Percentiles rank a stretch among this genome's conserved stretches.
Evolutionary conservation across 2,888 invertebrate genomes (phyloP).

Genomic region (Leucophenga maculata): DNA sequence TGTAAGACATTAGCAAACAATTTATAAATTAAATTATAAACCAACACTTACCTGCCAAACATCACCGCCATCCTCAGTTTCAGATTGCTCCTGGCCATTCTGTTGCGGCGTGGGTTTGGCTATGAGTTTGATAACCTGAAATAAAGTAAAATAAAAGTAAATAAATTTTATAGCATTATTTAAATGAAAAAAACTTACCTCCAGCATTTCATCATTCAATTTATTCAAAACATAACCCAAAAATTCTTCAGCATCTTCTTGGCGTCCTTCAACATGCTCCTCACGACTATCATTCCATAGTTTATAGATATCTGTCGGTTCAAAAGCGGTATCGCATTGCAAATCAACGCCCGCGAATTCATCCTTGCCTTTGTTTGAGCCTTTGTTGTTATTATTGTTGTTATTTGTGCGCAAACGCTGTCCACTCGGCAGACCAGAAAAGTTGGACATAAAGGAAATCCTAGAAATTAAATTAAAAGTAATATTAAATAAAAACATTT

Average conservation of each 20-base stretch:
- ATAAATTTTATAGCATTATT: background rate
- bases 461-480: constrained; percentile 55
- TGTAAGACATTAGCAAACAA: constrained; percentile 1
- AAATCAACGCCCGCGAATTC: constrained; percentile 75
- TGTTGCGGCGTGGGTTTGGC: constrained; percentile 74
- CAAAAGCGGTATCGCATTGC: constrained; percentile 86
- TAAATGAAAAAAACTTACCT: constrained; percentile 74
- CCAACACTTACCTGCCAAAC: constrained; percentile 70
- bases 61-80: constrained; percentile 70
- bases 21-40: background rate
- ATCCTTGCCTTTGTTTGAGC: constrained; percentile 66
- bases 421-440: constrained; percentile 78
- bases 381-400: constrained; percentile 71
- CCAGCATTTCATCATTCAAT: constrained; percentile 96
- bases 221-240: constrained; percentile 93
- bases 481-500: background rate
- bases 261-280: constrained; percentile 85
- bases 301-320: constrained; percentile 89
- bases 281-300: constrained; percentile 85
- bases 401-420: constrained; percentile 69
- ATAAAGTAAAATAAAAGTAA: background rate
- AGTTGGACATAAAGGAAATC: constrained; percentile 82
- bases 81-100: constrained; percentile 71
- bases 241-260: constrained; percentile 98
- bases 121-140: constrained; percentile 76